Base-by-base conservation (phyloP, 2,888 invertebrate genomes). In the Agapostemon virescens region DNA sequence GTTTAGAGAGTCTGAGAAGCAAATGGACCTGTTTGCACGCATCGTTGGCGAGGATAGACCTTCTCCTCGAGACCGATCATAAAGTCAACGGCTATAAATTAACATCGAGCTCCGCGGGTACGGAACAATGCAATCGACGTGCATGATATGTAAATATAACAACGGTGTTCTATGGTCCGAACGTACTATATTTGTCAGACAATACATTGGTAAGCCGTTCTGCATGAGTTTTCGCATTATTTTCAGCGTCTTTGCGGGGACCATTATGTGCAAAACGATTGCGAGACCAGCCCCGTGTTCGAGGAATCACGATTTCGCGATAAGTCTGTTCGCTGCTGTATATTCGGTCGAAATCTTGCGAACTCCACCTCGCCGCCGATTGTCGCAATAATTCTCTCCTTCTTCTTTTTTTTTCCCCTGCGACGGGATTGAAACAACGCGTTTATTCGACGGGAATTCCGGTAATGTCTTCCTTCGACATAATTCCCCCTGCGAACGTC, bases 261-360 rank as follows among this genome's bases (percentile, higher is more conserved):
- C 81, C 33, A 80, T 80, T 80, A 80, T 80, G 79, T 80, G 79
- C 81, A 80, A 80, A 80, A 73, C 81, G 79, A 73, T 69, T 38
- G 64, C 69, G 69, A 26, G 72, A 26, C 23, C 61, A 45, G 40
- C 52, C 20, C 42, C 26, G 13, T 33, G 71, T 45, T 45, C 45
- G 61, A 63, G 45, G 71, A 64, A 73, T 74, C 74, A 58, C 58
- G 78, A 79, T 79, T 67, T 23, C 66, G 20, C 69, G 81, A 80
- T 80, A 73, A 80, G 64, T 80, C 66, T 40, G 63, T 73, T 69
- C 26, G 64, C 63, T n/a, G 40, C 33, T 40, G 58, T 66, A 73
- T 61, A 66, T 52, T 40, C 49, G 30, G 40, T 15, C 38, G 69
- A 45, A 77, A 58, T 38, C 66, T 40, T 55, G 49, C 67, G 42